These are phyloP conservation scores for Lepidocyrtinus sp. DNA, from an alignment of 2,888 invertebrate species.

Conservation along the genomic window DNA sequence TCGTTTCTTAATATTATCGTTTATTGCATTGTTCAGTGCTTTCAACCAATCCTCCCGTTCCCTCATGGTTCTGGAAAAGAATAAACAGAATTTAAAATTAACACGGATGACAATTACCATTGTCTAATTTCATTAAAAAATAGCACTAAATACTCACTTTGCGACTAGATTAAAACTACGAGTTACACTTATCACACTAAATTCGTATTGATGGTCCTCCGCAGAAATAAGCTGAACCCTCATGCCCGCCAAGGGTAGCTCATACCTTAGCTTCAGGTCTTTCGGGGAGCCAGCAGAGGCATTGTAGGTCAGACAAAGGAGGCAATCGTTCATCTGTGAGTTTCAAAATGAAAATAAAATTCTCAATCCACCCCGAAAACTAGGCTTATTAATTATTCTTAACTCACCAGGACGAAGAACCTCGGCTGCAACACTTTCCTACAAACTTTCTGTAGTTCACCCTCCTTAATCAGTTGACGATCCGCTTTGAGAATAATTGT, in stretches of 20 bases:
- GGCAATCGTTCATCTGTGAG: conserved; percentile 74
- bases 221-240: conserved; percentile 72
- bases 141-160: conserved; percentile 72
- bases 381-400: background rate
- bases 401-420: conserved; percentile 78
- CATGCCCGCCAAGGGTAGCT: conserved; percentile 75
- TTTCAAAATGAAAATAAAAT: conserved; percentile 61
- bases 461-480: conserved; percentile 77
- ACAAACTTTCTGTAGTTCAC: conserved; percentile 78
- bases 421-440: conserved; percentile 78
- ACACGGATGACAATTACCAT: background rate
- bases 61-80: conserved; percentile 72
- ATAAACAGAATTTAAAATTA: conserved; percentile 4
- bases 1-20: conserved; percentile 73
- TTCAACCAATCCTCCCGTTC: conserved; percentile 76
- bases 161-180: conserved; percentile 76
- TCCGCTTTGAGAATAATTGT: conserved; percentile 75
- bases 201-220: conserved; percentile 75
- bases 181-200: conserved; percentile 75
- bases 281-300: conserved; percentile 71
- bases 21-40: conserved; percentile 74
- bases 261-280: conserved; percentile 73
- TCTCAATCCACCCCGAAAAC: background rate
- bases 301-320: conserved; percentile 73
- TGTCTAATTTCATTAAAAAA: background rate